Conservation (phyloP, 1,140 invertebrate genomes). For the Drosophila sproati region DNA sequence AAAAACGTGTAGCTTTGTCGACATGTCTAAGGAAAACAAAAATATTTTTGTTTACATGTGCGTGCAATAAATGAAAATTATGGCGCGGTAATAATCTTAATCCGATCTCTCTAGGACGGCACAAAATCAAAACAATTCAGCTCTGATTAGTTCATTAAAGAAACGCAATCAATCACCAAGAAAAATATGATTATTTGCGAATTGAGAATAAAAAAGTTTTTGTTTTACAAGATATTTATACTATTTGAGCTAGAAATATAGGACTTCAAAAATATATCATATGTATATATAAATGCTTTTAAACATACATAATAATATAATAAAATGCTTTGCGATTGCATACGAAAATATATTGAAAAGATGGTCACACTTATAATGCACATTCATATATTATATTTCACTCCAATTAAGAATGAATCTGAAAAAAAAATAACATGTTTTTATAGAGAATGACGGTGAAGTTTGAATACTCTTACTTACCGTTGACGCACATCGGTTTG, state of each 20-base stretch:
- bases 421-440: neutral
- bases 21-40: conserved; percentile 50
- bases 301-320: no score
- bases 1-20: conserved; percentile 52
- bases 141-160: neutral
- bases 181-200: neutral
- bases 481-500: neutral
- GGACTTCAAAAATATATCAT: no score
- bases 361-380: neutral
- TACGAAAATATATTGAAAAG: no score
- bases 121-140: neutral
- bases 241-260: no score
- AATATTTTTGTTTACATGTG: conserved; percentile 73
- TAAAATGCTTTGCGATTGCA: no score
- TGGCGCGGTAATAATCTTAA: conserved; percentile 30
- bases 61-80: conserved; percentile 14
- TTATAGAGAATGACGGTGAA: neutral
- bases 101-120: conserved; percentile 4
- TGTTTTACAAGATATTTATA: no score
- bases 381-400: no score
- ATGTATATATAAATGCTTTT: no score
- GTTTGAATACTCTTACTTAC: conserved; percentile 1
- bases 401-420: neutral
- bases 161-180: neutral
- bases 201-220: no score